These are phyloP conservation scores for Dromococcyx pavoninus DNA, from an alignment of 2,797 vertebrate genomes.

Conservation along the genomic window DNA sequence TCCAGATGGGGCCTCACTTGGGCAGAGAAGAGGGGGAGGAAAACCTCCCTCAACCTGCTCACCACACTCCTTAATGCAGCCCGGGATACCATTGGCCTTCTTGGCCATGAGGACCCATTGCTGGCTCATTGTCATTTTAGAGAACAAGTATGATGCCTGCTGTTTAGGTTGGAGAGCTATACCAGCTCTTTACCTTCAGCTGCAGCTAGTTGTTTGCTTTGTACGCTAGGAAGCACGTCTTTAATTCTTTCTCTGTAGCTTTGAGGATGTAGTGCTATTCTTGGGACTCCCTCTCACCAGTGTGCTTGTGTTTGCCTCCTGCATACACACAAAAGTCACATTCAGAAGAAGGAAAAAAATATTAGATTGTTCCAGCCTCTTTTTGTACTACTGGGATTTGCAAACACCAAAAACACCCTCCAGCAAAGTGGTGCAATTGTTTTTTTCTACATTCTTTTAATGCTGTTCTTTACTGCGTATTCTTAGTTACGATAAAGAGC, in stretches of 20 bases:
- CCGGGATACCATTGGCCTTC: too few species aligned
- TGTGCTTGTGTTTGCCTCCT: background rate
- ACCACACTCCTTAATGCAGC: too few species aligned
- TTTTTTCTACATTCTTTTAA: constrained; percentile 49
- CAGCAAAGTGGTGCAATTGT: constrained; percentile 10
- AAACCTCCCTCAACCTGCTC: too few species aligned
- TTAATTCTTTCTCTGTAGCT: background rate
- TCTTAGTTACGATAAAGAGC: constrained; percentile 36
- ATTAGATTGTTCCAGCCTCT: background rate
- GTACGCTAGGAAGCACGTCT: accelerated
- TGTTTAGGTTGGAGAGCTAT: background rate
- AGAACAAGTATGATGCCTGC: background rate
- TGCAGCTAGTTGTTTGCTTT: background rate
- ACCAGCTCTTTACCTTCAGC: background rate
- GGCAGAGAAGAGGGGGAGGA: too few species aligned
- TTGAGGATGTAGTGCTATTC: background rate
- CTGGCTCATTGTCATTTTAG: background rate
- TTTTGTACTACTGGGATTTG: constrained; percentile 7
- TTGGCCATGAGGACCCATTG: too few species aligned
- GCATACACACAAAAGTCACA: background rate
- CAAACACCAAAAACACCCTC: constrained; percentile 15
- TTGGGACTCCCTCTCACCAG: background rate
- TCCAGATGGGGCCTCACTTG: too few species aligned
- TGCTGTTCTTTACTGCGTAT: constrained; percentile 30
- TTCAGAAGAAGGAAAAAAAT: background rate